Evolutionary conservation across 2,888 invertebrate species (phyloP).

Genomic region (Diaperis boleti): DNA sequence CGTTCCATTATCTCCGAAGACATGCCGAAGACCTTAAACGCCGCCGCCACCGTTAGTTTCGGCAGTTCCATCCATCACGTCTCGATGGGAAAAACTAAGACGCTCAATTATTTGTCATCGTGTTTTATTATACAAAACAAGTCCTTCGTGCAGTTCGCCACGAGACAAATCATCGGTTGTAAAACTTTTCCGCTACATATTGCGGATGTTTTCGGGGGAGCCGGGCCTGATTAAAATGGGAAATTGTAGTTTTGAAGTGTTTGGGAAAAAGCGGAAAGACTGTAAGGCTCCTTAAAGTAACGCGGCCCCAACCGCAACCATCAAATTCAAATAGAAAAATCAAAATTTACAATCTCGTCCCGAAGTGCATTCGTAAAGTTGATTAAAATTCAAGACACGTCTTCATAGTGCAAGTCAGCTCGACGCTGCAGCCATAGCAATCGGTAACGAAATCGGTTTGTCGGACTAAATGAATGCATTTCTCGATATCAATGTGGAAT

Average conservation of each 20-base stretch:
- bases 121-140: background rate
- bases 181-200: no score
- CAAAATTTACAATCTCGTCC: background rate
- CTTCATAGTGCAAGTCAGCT: background rate
- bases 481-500: background rate
- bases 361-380: background rate
- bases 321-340: background rate
- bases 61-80: background rate
- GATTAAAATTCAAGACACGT: background rate
- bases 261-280: no score
- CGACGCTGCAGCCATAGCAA: background rate
- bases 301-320: no score
- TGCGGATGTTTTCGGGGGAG: no score
- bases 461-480: background rate
- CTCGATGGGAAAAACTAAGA: background rate
- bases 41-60: background rate
- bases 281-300: no score
- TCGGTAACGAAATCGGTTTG: background rate
- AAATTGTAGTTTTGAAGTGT: no score
- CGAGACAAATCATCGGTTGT: background rate
- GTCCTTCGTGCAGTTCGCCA: background rate
- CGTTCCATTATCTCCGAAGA: background rate
- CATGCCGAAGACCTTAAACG: background rate
- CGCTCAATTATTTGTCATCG: background rate
- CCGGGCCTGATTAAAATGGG: no score